Conservation (phyloP, 2,113 vertebrate species). For the Marmota flaviventris region DNA sequence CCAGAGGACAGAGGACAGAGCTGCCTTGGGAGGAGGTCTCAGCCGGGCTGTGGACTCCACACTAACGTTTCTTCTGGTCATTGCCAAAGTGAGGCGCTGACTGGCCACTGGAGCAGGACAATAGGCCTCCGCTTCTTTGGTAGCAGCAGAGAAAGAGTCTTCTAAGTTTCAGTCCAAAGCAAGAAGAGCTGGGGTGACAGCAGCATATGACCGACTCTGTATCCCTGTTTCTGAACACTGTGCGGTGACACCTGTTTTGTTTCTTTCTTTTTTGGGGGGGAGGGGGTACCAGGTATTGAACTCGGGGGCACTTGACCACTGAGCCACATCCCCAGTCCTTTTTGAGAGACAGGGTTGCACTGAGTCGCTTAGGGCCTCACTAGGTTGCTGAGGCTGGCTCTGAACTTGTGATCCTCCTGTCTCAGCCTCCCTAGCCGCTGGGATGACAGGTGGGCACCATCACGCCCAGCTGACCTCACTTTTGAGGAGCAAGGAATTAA, state of each 20-base stretch:
- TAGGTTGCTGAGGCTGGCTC: too few relatives aligned
- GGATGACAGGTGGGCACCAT: too few relatives aligned
- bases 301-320: too few relatives aligned
- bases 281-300: too few relatives aligned
- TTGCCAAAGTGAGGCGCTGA: neutral
- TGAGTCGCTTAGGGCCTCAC: too few relatives aligned
- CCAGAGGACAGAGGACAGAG: neutral
- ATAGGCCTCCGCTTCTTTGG: neutral
- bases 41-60: accelerated
- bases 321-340: too few relatives aligned
- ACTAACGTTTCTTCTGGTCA: neutral
- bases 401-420: too few relatives aligned
- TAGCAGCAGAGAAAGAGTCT: neutral
- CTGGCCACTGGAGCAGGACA: neutral
- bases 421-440: too few relatives aligned
- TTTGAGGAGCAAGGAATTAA: neutral
- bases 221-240: neutral
- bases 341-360: too few relatives aligned
- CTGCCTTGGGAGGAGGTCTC: neutral
- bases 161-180: neutral
- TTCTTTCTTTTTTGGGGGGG: too few relatives aligned
- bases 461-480: neutral
- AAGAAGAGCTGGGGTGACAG: neutral
- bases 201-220: too few relatives aligned
- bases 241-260: neutral